A percentile compares a stretch with the other conserved stretches of the same genome.
Evolutionary conservation across 2,888 invertebrate genomes (phyloP).

Genomic region (Troglohyphantes excavatus): DNA sequence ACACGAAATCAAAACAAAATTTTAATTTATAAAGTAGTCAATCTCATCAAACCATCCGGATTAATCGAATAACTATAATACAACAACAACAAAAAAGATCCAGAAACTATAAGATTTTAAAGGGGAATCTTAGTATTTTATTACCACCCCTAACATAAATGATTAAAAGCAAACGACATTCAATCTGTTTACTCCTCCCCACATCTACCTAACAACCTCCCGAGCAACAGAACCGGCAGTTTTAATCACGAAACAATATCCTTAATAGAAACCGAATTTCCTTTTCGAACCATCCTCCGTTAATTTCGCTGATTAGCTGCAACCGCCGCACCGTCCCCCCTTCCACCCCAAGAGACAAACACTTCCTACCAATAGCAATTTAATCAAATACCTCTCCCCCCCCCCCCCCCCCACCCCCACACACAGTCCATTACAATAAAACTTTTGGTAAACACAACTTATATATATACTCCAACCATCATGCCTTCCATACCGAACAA

Average conservation of each 20-base stretch:
- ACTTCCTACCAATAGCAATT: conserved; percentile 47
- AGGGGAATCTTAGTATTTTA: too few relatives aligned
- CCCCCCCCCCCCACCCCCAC: too few relatives aligned
- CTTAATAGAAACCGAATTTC: conserved; percentile 58
- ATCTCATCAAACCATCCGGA: too few relatives aligned
- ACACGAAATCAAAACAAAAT: too few relatives aligned
- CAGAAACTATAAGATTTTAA: too few relatives aligned
- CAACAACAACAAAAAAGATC: too few relatives aligned
- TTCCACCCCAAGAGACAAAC: not conserved
- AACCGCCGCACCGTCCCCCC: conserved; percentile 1
- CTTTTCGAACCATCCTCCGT: conserved; percentile 40
- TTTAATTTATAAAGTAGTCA: too few relatives aligned
- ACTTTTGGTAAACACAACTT: conserved; percentile 76
- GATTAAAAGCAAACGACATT: too few relatives aligned
- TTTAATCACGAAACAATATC: conserved; percentile 59
- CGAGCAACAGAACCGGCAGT: not conserved
- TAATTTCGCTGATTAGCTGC: conserved; percentile 68
- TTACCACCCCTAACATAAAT: too few relatives aligned
- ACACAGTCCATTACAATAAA: conserved; percentile 65
- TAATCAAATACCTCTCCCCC: conserved; percentile 72
- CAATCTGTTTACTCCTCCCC: not conserved
- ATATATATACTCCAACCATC: conserved; percentile 1
- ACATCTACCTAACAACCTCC: not conserved
- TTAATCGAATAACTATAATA: too few relatives aligned
- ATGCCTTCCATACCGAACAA: conserved; percentile 34